Evolutionary conservation across 2,113 vertebrate species (phyloP).

Genomic region (Pachycephala philippinensis): DNA sequence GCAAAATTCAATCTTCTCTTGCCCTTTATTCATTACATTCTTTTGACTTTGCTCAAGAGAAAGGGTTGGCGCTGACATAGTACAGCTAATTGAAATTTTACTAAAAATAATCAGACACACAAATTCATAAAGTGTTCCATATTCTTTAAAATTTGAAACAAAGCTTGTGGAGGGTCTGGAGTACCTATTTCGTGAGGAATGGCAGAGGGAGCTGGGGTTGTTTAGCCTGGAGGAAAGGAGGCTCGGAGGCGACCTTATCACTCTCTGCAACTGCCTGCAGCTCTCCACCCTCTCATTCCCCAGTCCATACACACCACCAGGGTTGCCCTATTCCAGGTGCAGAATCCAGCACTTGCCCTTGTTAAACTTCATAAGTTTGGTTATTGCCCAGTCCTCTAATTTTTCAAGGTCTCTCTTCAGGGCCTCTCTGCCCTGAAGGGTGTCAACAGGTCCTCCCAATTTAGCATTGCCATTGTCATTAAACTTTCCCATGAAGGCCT

Average conservation of each 20-base stretch:
- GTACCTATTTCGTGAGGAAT: not conserved
- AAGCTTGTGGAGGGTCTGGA: not conserved
- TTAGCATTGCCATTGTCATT: not conserved
- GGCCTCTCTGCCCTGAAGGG: not conserved
- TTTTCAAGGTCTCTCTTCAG: not conserved
- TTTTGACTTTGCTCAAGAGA: not conserved
- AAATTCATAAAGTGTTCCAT: not conserved
- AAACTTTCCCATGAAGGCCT: not conserved
- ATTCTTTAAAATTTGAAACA: not conserved
- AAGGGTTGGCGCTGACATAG: not conserved
- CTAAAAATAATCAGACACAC: not conserved
- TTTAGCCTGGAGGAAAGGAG: not conserved
- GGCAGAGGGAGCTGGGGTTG: not conserved
- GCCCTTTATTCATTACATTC: not conserved
- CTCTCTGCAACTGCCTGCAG: not conserved
- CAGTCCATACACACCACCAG: not conserved
- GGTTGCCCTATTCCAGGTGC: not conserved
- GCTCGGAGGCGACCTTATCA: not conserved
- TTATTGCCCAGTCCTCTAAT: not conserved
- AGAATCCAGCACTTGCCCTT: not conserved
- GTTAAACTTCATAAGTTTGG: not conserved
- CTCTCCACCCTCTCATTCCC: too few species aligned
- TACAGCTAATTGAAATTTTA: not conserved
- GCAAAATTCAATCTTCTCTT: not conserved
- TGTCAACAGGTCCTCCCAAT: not conserved